A percentile compares a stretch with the other conserved stretches of the same genome.
These are phyloP conservation scores for Ischnus inquisitorius DNA, from an alignment of 2,888 invertebrate genomes.

Conservation along the genomic window DNA sequence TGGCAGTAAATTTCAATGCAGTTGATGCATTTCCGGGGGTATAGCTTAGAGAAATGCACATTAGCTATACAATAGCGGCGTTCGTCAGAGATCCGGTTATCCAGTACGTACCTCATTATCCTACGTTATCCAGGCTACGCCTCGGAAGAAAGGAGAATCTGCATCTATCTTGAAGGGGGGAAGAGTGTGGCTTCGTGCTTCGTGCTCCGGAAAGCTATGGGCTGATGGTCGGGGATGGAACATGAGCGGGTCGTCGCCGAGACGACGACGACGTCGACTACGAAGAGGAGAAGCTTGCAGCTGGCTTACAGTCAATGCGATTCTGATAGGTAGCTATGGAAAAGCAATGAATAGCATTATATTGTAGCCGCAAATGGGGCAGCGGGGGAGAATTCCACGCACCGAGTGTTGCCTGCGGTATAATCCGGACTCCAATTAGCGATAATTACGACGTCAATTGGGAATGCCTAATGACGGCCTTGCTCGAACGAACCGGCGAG, in stretches of 20 bases:
- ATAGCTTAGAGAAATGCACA: constrained; percentile 26
- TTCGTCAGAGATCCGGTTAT: constrained; percentile 35
- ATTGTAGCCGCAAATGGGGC: constrained; percentile 67
- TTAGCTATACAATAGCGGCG: constrained; percentile 23
- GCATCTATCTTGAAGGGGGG: constrained; percentile 34
- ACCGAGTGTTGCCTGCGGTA: constrained; percentile 73
- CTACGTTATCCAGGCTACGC: constrained; percentile 26
- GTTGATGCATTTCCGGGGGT: constrained; percentile 11
- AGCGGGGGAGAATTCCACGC: constrained; percentile 75
- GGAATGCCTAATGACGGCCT: constrained; percentile 77
- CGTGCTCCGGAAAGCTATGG: constrained; percentile 17
- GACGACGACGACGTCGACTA: constrained; percentile 26
- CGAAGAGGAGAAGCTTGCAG: constrained; percentile 32
- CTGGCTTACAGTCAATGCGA: constrained; percentile 58
- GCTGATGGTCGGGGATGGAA: constrained; percentile 40
- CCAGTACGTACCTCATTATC: constrained; percentile 51
- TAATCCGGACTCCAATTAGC: constrained; percentile 82
- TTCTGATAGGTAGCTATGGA: constrained; percentile 64
- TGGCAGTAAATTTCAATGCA: constrained; percentile 3
- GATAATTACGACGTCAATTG: constrained; percentile 82
- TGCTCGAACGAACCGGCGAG: constrained; percentile 13
- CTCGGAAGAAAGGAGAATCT: constrained; percentile 52
- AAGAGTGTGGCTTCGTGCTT: neutral
- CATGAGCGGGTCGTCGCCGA: constrained; percentile 33
- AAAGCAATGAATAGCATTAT: constrained; percentile 77